phyloP scores from a whole-genome alignment of 2,888 invertebrate genomes.

The Drosophila longiperda region DNA sequence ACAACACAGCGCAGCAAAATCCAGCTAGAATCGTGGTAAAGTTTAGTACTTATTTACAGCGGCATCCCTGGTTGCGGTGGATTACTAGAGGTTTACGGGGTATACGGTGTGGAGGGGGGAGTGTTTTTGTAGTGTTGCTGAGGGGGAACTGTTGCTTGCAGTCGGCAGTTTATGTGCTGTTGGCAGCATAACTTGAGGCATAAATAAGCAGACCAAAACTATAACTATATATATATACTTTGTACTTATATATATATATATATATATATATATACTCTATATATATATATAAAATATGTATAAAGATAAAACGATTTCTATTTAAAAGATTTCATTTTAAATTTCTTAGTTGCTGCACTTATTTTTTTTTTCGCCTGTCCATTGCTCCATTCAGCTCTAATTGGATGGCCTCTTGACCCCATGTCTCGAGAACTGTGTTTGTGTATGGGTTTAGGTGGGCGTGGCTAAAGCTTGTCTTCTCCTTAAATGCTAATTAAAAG shows the following conservation, averaged over 20 bases:
- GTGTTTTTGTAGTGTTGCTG: too few relatives aligned
- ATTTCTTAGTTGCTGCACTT: constrained; percentile 27
- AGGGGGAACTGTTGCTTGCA: constrained; percentile 44
- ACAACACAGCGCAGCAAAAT: constrained; percentile 33
- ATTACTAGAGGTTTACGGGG: constrained; percentile 42
- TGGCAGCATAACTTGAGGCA: constrained; percentile 73
- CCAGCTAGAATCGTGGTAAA: constrained; percentile 65
- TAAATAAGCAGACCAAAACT: constrained; percentile 69
- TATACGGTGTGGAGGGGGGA: background rate
- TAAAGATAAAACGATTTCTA: constrained; percentile 11
- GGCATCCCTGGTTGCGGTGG: constrained; percentile 57
- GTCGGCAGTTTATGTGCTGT: constrained; percentile 74
- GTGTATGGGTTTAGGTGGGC: background rate
- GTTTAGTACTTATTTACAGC: constrained; percentile 76
- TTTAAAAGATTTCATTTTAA: constrained; percentile 31
- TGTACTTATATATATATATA: constrained; percentile 14
- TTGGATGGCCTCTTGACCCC: constrained; percentile 42
- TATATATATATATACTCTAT: constrained; percentile 25
- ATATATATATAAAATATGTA: constrained; percentile 2
- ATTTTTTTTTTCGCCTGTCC: constrained; percentile 19
- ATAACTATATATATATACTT: constrained; percentile 53
- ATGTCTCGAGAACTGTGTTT: constrained; percentile 15
- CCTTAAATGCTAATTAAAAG: constrained; percentile 76
- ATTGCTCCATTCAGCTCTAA: constrained; percentile 42
- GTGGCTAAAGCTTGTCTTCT: constrained; percentile 40